Percentiles rank a stretch among this genome's conserved stretches.
Evolutionary conservation across 2,113 vertebrate species (phyloP).

Genomic region (Zosterops hypoxanthus): DNA sequence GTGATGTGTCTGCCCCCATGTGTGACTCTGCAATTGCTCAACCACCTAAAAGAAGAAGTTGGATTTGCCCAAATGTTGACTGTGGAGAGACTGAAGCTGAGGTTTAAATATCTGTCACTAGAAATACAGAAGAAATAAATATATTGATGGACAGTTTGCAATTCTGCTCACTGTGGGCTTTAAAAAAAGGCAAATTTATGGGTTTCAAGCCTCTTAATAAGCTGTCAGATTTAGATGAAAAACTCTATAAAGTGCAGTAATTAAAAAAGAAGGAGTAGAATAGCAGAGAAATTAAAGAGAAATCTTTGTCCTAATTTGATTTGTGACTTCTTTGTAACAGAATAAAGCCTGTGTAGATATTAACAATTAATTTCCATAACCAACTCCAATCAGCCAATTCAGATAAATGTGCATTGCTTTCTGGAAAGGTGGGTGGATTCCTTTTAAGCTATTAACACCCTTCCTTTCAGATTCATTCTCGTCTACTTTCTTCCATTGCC

Average conservation of each 20-base stretch:
- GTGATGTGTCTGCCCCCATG: constrained; percentile 45
- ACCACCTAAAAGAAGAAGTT: not conserved
- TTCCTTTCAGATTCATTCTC: not conserved
- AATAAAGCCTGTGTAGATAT: constrained; percentile 40
- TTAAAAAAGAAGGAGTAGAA: constrained; percentile 33
- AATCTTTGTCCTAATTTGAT: constrained; percentile 55
- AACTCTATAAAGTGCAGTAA: constrained; percentile 28
- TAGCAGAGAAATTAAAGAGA: constrained; percentile 40
- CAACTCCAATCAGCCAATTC: constrained; percentile 17
- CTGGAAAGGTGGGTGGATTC: constrained; percentile 10
- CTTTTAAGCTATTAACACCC: constrained; percentile 38
- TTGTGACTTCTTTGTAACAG: constrained; percentile 51
- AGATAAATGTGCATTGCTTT: constrained; percentile 2
- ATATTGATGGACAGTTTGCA: not conserved
- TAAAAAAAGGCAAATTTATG: constrained; percentile 31
- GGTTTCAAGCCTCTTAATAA: constrained; percentile 47
- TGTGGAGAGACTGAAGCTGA: not conserved
- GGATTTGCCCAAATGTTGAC: constrained; percentile 24
- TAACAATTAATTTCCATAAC: constrained; percentile 59
- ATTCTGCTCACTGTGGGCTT: not conserved
- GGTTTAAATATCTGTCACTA: constrained; percentile 8
- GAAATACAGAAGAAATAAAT: not conserved
- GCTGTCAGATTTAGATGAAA: constrained; percentile 19
- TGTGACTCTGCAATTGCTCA: constrained; percentile 1
- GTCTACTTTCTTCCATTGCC: not conserved